A percentile compares a stretch with the other conserved stretches of the same genome.
phyloP scores from a whole-genome alignment of 2,888 invertebrate genomes.

The Drosophila hamatofila region DNA sequence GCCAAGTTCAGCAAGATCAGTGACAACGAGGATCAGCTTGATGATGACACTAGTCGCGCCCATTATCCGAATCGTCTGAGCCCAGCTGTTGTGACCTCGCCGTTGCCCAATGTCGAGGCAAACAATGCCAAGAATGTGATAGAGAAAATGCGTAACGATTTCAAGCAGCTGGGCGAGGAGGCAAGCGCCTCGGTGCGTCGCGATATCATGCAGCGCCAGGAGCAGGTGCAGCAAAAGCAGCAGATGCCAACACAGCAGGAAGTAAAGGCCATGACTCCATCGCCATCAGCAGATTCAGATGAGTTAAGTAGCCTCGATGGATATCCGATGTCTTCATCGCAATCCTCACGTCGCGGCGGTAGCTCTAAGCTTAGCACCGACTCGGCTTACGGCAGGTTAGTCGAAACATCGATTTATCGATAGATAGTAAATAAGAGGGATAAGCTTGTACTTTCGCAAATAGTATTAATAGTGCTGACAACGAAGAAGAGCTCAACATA shows the following conservation, averaged over 20 bases:
- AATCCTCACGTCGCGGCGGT: constrained; percentile 75
- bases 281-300: constrained; percentile 82
- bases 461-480: no score
- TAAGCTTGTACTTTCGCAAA: no score
- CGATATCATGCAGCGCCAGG: constrained; percentile 40
- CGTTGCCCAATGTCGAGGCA: constrained; percentile 79
- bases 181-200: constrained; percentile 64
- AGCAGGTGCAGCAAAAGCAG: constrained; percentile 16
- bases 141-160: constrained; percentile 82
- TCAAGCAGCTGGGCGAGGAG: constrained; percentile 75
- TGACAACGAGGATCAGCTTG: constrained; percentile 74
- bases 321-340: constrained; percentile 80
- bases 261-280: constrained; percentile 41
- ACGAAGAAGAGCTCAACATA: no score
- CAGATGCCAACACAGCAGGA: constrained; percentile 30
- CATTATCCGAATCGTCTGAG: constrained; percentile 34
- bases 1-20: constrained; percentile 83
- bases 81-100: constrained; percentile 40
- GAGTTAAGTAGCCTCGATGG: constrained; percentile 84
- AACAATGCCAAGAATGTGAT: constrained; percentile 84
- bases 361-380: constrained; percentile 87
- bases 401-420: constrained; percentile 63
- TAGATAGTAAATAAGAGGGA: background rate
- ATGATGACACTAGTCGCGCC: constrained; percentile 36
- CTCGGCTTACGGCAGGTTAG: constrained; percentile 95